These are phyloP conservation scores for Volucella zonaria DNA, from an alignment of 2,888 invertebrate genomes.

Conservation along the genomic window DNA sequence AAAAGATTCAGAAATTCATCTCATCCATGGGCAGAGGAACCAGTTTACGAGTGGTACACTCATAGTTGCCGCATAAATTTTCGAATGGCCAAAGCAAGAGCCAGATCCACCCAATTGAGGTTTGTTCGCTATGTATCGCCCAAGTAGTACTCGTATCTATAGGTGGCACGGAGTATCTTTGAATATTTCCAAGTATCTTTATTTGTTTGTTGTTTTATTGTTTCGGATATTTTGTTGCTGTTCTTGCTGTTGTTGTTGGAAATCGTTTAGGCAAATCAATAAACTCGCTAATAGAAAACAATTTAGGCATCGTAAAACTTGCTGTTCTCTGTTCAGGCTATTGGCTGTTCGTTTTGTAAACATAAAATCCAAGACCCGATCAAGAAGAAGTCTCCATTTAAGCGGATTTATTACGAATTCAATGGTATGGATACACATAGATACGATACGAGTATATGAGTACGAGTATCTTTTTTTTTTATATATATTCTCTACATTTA, in stretches of 20 bases:
- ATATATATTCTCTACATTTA: neutral
- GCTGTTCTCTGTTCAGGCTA: conserved; percentile 2
- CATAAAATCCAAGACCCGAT: neutral
- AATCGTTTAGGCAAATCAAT: conserved; percentile 18
- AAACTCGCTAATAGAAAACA: conserved; percentile 35
- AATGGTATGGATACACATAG: conserved; percentile 7
- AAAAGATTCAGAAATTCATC: too few relatives aligned
- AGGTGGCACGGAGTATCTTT: too few relatives aligned
- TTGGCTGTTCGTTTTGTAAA: too few relatives aligned
- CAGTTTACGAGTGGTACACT: too few relatives aligned
- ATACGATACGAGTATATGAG: too few relatives aligned
- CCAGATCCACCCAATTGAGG: too few relatives aligned
- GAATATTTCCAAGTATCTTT: neutral
- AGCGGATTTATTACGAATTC: conserved; percentile 44
- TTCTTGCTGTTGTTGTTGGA: neutral
- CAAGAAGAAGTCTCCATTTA: conserved; percentile 30
- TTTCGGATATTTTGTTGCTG: neutral
- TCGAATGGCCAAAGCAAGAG: too few relatives aligned
- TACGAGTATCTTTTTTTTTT: conserved; percentile 1
- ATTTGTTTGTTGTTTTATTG: conserved; percentile 1
- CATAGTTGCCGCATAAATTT: too few relatives aligned
- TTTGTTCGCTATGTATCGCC: neutral
- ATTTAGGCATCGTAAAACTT: conserved; percentile 13
- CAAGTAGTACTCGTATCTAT: neutral
- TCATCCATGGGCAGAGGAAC: too few relatives aligned